Evolutionary conservation across 2,888 invertebrate species (phyloP).

Genomic region (Vesta saturnalis): DNA sequence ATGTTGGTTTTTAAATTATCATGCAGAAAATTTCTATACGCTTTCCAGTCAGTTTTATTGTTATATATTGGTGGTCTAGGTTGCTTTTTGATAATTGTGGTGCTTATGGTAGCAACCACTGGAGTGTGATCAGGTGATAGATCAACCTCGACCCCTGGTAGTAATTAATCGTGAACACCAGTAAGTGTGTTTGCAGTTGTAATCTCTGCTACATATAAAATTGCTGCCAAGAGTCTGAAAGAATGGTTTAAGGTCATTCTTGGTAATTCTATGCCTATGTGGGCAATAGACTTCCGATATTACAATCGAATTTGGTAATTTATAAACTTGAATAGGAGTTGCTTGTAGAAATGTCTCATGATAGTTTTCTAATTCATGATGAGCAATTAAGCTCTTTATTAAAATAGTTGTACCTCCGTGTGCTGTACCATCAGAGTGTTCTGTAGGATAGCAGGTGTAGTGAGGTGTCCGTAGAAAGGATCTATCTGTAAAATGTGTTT

Average conservation of each 20-base stretch:
- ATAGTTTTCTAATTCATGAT: not conserved
- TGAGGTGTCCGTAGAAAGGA: conserved; percentile 15
- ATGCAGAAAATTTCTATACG: not conserved
- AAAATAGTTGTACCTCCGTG: not conserved
- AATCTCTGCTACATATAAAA: conserved; percentile 1
- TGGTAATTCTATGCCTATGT: not conserved
- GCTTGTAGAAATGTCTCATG: not conserved
- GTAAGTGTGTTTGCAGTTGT: conserved; percentile 7
- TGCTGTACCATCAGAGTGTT: conserved; percentile 12
- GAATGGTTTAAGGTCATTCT: not conserved
- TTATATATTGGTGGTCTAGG: conserved; percentile 10
- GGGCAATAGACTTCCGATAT: not conserved
- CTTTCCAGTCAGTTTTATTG: not conserved
- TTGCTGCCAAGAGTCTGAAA: conserved; percentile 5
- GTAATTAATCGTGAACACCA: not conserved
- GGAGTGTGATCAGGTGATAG: conserved; percentile 9
- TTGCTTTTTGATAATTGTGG: conserved; percentile 9
- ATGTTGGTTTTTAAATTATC: too few species aligned
- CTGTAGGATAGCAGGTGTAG: conserved; percentile 16
- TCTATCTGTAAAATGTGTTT: conserved; percentile 18
- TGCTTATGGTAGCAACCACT: not conserved
- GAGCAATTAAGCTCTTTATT: conserved; percentile 2
- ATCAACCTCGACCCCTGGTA: not conserved
- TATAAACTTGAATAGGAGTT: not conserved
- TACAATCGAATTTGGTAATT: not conserved